Evolutionary conservation across 1,140 invertebrate species (phyloP).

Genomic region (Proales similis): DNA sequence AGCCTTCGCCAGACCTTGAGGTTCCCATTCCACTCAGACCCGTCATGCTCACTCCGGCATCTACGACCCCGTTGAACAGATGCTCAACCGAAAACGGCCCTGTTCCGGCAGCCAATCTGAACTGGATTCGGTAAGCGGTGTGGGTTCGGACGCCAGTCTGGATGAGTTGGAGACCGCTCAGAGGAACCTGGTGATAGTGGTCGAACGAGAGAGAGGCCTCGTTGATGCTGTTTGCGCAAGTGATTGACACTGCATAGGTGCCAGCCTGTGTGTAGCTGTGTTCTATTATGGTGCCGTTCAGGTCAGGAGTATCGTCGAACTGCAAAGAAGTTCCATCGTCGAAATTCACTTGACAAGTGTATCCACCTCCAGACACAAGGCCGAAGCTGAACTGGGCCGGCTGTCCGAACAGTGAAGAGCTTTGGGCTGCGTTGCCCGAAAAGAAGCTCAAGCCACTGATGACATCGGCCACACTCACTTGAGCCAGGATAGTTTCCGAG

Average conservation of each 20-base stretch:
- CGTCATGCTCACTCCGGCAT: not conserved
- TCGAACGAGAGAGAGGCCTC: not conserved
- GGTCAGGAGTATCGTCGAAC: slow-evolving; percentile 9
- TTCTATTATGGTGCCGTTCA: slow-evolving; percentile 3
- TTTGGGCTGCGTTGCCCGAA: not conserved
- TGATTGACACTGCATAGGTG: slow-evolving; percentile 1
- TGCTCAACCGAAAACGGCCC: not conserved
- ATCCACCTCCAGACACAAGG: not conserved
- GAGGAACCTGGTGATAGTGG: slow-evolving; percentile 9
- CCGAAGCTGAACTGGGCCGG: slow-evolving; percentile 16
- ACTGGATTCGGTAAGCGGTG: not conserved
- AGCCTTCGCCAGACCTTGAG: not conserved
- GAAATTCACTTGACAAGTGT: slow-evolving; percentile 13
- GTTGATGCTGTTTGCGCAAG: not conserved
- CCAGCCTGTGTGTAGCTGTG: slow-evolving; percentile 4
- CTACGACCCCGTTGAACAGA: not conserved
- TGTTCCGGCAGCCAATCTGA: not conserved
- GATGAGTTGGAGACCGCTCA: not conserved
- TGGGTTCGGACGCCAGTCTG: not conserved
- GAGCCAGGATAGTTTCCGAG: too few relatives aligned
- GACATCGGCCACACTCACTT: too few relatives aligned
- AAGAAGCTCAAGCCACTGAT: too few relatives aligned
- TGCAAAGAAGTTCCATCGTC: not conserved
- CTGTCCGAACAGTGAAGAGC: slow-evolving; percentile 11
- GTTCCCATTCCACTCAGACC: slow-evolving; percentile 7